Base-by-base conservation (phyloP, 2,888 invertebrate genomes). In the Troides oblongomaculatus region DNA sequence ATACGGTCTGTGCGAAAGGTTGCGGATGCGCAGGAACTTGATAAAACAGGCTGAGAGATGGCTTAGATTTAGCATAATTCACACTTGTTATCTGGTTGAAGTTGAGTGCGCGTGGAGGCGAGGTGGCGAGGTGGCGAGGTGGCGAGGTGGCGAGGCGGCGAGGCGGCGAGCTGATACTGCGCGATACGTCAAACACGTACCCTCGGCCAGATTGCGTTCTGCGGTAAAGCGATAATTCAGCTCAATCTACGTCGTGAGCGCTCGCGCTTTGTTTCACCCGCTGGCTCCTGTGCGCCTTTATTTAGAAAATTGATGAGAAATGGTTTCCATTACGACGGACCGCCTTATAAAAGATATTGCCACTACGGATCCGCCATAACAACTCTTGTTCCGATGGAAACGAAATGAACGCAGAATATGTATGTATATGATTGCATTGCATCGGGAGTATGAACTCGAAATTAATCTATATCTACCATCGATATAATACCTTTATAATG, bases 281-380 rank as follows among this genome's bases (percentile, higher is more conserved):
- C 87, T 87, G 86, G 92, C 92, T 92, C 88, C 92, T 90, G 92
- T 91, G 89, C 86, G 86, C 92, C 92, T 92, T 92, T 92, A 92
- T 92, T 92, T 90, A 92, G 92, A 92, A 92, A 92, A 92, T 92
- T 92, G 92, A 92, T 92, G 92, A 91, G 92, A 92, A 92, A 92
- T 90, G 91, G 89, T 90, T 87, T 89, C 92, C 92, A 92, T 92
- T 92, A 92, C 89, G 84, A 85, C 81, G 85, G 84, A 85, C 89
- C 86, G 90, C 87, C 89, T 87, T 87, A 87, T 88, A 86, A 86
- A 86, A 88, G 84, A 87, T 89, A 88, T 89, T 87, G 84, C 86
- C 81, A 77, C 77, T 81, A 82, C 81, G 80, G 82, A 83, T 81
- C 83, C 83, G 79, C 80, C 82, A 79, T 83, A 73, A 75, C 74